Conservation (phyloP, 2,888 invertebrate species). For the Mylabris sibirica region DNA sequence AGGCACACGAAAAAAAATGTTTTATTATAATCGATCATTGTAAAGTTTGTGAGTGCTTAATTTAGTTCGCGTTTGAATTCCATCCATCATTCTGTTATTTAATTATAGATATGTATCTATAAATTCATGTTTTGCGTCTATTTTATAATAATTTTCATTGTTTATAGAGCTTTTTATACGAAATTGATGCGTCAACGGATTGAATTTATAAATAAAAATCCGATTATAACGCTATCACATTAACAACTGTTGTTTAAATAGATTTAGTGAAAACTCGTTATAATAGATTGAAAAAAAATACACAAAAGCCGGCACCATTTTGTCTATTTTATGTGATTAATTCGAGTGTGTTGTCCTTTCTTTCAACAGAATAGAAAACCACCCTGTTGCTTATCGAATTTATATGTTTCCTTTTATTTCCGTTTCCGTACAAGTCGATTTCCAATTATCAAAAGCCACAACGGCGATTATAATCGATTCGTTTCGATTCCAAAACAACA, state of each 20-base stretch:
- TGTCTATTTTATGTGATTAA: neutral
- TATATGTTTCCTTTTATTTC: neutral
- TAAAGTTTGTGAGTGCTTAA: neutral
- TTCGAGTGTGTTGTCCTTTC: neutral
- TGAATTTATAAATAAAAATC: neutral
- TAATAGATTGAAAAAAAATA: neutral
- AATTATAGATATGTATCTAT: neutral
- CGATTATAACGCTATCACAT: neutral
- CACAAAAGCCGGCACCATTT: neutral
- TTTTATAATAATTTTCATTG: too few relatives aligned
- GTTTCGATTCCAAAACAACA: neutral
- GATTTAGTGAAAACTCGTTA: neutral
- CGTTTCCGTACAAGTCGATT: neutral
- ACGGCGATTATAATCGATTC: neutral
- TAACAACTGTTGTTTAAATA: neutral
- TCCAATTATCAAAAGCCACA: slow-evolving; percentile 2
- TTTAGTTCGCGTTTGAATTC: neutral
- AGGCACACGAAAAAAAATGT: neutral
- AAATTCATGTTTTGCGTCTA: neutral
- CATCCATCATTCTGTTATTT: neutral
- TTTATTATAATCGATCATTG: neutral
- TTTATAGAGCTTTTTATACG: neutral
- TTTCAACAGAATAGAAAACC: neutral
- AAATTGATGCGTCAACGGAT: neutral
- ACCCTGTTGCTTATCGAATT: neutral